Percentiles rank a stretch among this genome's conserved stretches.
Evolutionary conservation across 1,140 invertebrate genomes (phyloP).

Genomic region (Sarcophaga peregrina): DNA sequence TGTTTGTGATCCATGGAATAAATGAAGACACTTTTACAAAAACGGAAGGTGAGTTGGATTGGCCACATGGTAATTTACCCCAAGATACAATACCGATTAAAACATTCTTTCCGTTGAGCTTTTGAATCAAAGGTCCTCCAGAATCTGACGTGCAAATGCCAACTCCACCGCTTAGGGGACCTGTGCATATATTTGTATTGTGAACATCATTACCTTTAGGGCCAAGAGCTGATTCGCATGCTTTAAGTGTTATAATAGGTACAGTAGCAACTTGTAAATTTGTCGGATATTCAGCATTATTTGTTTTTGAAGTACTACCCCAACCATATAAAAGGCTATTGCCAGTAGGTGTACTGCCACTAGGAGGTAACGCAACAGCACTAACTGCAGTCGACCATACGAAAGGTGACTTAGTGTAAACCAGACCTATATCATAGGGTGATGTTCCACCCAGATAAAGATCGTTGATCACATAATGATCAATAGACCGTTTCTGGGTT

Average conservation of each 20-base stretch:
- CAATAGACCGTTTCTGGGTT: constrained; percentile 57
- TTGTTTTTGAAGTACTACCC: constrained; percentile 67
- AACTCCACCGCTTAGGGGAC: constrained; percentile 66
- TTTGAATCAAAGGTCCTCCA: constrained; percentile 66
- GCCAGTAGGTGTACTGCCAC: constrained; percentile 65
- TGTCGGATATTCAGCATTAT: constrained; percentile 57
- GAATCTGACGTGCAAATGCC: constrained; percentile 69
- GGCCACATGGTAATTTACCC: constrained; percentile 69
- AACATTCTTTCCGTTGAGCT: constrained; percentile 46
- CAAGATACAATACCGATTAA: constrained; percentile 68
- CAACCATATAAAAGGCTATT: constrained; percentile 66
- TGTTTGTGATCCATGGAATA: constrained; percentile 71
- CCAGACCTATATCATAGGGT: constrained; percentile 70
- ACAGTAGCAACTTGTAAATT: constrained; percentile 64
- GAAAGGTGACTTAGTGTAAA: constrained; percentile 68
- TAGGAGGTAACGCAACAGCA: constrained; percentile 63
- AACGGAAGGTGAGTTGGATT: constrained; percentile 75
- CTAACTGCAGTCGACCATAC: constrained; percentile 66
- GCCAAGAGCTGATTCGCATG: constrained; percentile 59
- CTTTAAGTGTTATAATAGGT: constrained; percentile 56
- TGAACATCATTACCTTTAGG: constrained; percentile 62
- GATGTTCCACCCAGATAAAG: constrained; percentile 63
- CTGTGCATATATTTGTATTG: constrained; percentile 68
- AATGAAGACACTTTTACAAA: constrained; percentile 77
- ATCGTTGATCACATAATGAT: constrained; percentile 55